Evolutionary conservation across 2,888 invertebrate genomes (phyloP).

Genomic region (Noctua janthe): DNA sequence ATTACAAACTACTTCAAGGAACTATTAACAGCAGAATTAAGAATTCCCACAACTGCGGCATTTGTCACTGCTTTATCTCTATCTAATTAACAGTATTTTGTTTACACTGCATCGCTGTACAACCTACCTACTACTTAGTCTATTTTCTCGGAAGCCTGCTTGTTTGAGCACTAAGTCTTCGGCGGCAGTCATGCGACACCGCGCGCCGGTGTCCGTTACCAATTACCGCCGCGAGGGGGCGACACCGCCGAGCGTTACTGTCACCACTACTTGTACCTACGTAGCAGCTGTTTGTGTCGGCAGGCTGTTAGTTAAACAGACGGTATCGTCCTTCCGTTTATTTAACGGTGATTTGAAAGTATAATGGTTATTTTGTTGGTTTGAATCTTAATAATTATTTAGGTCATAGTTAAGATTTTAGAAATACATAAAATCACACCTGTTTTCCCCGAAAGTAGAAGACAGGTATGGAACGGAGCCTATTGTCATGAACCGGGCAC

Average conservation of each 20-base stretch:
- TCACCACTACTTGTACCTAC: constrained; percentile 4
- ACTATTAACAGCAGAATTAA: background rate
- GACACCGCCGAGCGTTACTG: background rate
- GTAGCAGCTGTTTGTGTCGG: constrained; percentile 15
- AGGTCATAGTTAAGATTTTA: background rate
- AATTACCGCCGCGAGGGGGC: constrained; percentile 63
- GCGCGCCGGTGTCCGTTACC: constrained; percentile 71
- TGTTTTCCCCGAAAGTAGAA: background rate
- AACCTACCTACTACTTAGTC: background rate
- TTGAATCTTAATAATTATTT: background rate
- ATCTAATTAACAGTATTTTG: constrained; percentile 23
- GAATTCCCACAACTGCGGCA: accelerated
- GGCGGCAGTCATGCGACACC: constrained; percentile 59
- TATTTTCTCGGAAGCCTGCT: background rate
- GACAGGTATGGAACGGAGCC: background rate
- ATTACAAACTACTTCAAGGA: background rate
- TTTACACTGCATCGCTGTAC: constrained; percentile 6
- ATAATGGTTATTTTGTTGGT: background rate
- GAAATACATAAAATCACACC: background rate
- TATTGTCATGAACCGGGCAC: background rate
- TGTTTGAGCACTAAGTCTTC: constrained; percentile 26
- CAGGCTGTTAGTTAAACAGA: constrained; percentile 20
- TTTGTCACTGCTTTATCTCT: background rate
- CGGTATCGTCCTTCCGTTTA: background rate
- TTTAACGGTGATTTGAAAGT: background rate